Conservation (phyloP, 1,140 invertebrate species). For the Megalonaias nervosa region DNA sequence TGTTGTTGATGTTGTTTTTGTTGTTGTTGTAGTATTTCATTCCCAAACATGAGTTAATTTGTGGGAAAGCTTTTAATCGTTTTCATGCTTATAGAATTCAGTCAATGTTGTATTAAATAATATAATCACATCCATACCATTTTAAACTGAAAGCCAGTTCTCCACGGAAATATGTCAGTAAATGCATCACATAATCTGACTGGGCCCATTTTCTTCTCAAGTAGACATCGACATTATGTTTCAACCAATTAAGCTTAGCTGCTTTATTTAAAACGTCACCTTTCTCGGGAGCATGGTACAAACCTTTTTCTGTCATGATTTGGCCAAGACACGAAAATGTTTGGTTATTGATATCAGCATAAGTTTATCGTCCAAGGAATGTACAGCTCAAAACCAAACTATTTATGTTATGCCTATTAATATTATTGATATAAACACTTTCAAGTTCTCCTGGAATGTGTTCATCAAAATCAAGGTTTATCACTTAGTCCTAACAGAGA, state of each 20-base stretch:
- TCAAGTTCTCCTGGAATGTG: constrained; percentile 33
- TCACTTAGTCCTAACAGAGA: constrained; percentile 32
- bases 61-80: no score
- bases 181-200: neutral
- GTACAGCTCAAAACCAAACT: constrained; percentile 39
- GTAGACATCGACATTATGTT: constrained; percentile 29
- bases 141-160: no score
- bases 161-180: no score
- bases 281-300: constrained; percentile 9
- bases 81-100: no score
- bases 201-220: neutral
- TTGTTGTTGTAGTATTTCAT: no score
- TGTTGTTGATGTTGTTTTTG: no score
- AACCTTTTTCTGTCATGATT: constrained; percentile 17
- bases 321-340: constrained; percentile 15
- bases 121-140: no score
- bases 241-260: constrained; percentile 24
- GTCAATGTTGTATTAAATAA: no score
- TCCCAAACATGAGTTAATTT: no score
- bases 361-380: constrained; percentile 18
- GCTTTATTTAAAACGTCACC: constrained; percentile 13
- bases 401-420: constrained; percentile 26
- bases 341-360: constrained; percentile 34
- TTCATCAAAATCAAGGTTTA: constrained; percentile 36
- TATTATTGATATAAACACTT: constrained; percentile 31